phyloP scores from a whole-genome alignment of 2,797 vertebrate genomes.

The Gouania willdenowi region DNA sequence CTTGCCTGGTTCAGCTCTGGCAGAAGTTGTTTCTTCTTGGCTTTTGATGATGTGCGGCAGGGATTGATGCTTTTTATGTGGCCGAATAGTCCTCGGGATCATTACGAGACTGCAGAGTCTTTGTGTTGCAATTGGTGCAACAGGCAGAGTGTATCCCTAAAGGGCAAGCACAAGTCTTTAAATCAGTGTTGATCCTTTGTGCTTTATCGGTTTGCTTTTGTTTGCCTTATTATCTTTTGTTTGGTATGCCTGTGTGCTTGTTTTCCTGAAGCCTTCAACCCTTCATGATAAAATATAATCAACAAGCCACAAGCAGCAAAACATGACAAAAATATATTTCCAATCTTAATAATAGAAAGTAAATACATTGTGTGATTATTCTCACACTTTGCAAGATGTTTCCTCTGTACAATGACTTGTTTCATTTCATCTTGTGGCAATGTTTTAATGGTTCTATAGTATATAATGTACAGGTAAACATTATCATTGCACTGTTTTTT shows the following conservation, averaged over 20 bases:
- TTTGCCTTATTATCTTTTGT: not conserved
- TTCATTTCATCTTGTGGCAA: no score
- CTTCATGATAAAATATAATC: no score
- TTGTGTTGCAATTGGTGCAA: conserved; percentile 12
- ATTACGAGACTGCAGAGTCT: conserved; percentile 13
- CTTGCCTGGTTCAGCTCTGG: conserved; percentile 4
- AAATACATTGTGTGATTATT: no score
- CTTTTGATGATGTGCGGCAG: conserved; percentile 30
- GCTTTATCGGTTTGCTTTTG: conserved; percentile 12
- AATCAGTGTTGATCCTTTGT: conserved; percentile 20
- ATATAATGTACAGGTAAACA: no score
- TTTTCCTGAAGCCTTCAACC: no score
- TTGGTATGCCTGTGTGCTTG: not conserved
- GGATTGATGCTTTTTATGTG: conserved; percentile 10
- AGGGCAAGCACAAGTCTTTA: conserved; percentile 10
- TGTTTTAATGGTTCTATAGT: no score
- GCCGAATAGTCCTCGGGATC: conserved; percentile 17
- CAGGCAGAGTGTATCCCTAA: conserved; percentile 2
- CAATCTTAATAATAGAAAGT: no score
- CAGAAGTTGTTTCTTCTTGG: conserved; percentile 16
- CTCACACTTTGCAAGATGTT: no score
- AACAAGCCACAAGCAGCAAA: no score
- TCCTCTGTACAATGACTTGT: no score
- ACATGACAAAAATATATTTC: no score
- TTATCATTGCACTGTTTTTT: no score